Evolutionary conservation across 1,140 invertebrate species (phyloP), one percentile per base, ranked within the genome.

Genomic region (Meloidogyne exigua): DNA sequence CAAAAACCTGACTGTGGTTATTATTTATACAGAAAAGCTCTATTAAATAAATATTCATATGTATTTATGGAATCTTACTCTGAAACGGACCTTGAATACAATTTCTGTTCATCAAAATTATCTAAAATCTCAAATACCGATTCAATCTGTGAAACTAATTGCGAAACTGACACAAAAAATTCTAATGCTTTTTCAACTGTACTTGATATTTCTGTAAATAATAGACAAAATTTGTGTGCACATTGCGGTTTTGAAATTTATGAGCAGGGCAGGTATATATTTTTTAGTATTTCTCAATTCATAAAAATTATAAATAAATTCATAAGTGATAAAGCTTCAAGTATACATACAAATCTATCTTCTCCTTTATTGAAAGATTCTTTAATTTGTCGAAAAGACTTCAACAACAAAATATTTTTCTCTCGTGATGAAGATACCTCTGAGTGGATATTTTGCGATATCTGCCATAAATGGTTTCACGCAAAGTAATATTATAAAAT

Each of bases 381-480:
- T 57, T 5, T n/a, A 57, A 57, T 21, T 3, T n/a, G n/a, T n/a
- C 18, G 1, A 57, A 57, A 57, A 57, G 49, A 57, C 7, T 7
- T 4, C 49, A 57, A 21, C 7, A n/a, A n/a, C 7, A 57, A 5
- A n/a, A 7, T 57, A n/a, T 57, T 57, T 57, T 7, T 7, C 18
- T 57, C 36, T 5, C 57, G 57, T 32, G 72, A 76, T 36, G 70
- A 76, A 11, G 36, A 49, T 21, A 21, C 42, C 1, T 21, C 32
- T 13, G 65, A 70, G 73, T 76, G 76, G 72, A 79, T 84, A 62
- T 70, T 68, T 28, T 79, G 78, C 13, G 74, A 72, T 57, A 69
- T 72, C 25, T 79, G 77, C 66, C 68, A 79, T 86, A 72, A 79
- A 89, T 89, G 84, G 93, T 98, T 77, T 95, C 96, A 39, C 93